These are phyloP conservation scores for Tupaia tana DNA, from an alignment of 2,113 vertebrate species.

Conservation along the genomic window DNA sequence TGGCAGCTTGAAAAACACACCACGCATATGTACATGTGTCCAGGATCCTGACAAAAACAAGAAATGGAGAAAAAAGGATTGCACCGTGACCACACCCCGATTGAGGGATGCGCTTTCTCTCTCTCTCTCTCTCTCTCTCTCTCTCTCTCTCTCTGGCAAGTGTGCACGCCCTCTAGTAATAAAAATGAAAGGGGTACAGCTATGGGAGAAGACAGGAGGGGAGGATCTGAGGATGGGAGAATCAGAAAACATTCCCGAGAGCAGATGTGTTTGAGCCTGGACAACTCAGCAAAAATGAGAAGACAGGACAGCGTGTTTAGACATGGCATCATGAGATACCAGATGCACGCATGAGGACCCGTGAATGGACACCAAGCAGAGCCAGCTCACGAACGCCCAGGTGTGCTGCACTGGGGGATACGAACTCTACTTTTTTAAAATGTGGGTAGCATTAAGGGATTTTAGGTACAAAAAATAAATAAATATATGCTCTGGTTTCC, in stretches of 20 bases:
- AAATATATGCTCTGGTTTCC: not conserved
- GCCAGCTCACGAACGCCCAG: too few relatives aligned
- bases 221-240: not conserved
- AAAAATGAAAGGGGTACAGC: not conserved
- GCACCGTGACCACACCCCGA: too few relatives aligned
- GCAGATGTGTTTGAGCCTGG: not conserved
- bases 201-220: not conserved
- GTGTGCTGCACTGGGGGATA: not conserved
- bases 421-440: not conserved
- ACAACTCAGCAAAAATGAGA: not conserved
- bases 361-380: not conserved
- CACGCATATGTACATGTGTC: too few relatives aligned
- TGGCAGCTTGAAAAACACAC: too few relatives aligned
- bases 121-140: too few relatives aligned
- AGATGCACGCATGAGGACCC: accelerated
- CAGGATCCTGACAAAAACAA: too few relatives aligned
- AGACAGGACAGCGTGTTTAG: accelerated
- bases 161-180: too few relatives aligned
- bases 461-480: not conserved
- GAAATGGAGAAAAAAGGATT: too few relatives aligned
- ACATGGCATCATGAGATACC: too few relatives aligned
- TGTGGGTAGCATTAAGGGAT: not conserved
- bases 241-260: not conserved
- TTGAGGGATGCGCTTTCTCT: too few relatives aligned
- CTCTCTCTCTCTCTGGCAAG: too few relatives aligned